These are phyloP conservation scores for Staurois parvus DNA, from an alignment of 2,797 vertebrate species.

Conservation along the genomic window DNA sequence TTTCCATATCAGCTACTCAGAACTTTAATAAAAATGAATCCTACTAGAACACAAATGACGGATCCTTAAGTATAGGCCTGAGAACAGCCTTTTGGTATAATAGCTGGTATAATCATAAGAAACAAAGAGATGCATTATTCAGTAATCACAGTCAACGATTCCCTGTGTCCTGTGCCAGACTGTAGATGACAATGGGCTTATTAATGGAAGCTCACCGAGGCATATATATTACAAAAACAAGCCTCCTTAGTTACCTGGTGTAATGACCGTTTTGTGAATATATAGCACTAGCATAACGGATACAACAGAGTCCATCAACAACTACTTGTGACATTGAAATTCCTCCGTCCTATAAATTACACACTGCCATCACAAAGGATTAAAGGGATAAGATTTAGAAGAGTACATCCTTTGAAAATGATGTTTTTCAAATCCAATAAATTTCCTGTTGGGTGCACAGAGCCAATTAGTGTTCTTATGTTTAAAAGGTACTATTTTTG, in stretches of 20 bases:
- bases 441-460: not conserved
- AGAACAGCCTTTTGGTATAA: not conserved
- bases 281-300: not conserved
- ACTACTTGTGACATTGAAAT: slow-evolving; percentile 22
- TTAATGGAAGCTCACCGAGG: not conserved
- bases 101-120: too few relatives aligned
- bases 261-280: not conserved
- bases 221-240: not conserved
- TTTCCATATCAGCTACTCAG: not conserved
- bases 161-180: not conserved
- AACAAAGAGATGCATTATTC: slow-evolving; percentile 3
- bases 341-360: slow-evolving; percentile 3
- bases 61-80: not conserved
- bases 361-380: not conserved
- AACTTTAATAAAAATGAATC: too few relatives aligned
- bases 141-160: not conserved
- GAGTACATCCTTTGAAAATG: not conserved
- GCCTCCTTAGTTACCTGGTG: not conserved
- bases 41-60: not conserved
- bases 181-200: not conserved
- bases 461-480: too few relatives aligned
- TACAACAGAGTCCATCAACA: not conserved
- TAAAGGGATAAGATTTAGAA: not conserved
- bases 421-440: not conserved
- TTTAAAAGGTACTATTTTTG: too few relatives aligned